Evolutionary conservation across 2,113 vertebrate genomes (phyloP), one percentile per base, ranked within the genome.

Genomic region (Aythya baeri): DNA sequence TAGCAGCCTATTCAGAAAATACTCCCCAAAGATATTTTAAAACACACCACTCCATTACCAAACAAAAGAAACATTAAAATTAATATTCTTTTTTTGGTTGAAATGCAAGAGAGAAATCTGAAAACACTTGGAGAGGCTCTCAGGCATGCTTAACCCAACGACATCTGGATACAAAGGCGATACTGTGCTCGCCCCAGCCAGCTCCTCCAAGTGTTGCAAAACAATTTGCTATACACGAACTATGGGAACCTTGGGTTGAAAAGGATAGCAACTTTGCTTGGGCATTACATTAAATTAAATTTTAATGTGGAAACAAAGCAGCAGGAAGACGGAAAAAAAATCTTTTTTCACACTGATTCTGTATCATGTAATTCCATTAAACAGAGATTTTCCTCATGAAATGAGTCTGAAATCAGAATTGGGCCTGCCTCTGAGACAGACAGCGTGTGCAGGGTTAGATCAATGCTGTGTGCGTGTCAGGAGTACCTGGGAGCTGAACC

Each of bases 171-270:
- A 83, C 44, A 89, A 91, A 2, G 8, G 73, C 58, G 54, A 23
- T 11, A 78, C 81, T 79, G 91, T 86, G 71, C 62, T 71, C 77
- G 94, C 78, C 92, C n/a, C 65, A 50, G 72, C 17, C 72, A 70
- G 67, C 5, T 74, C 52, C 87, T 83, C 79, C 81, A 76, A 70
- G 57, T 80, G 55, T 21, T 75, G 71, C 25, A 71, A 55, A 97
- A 91, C 88, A 83, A 96, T 91, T 11, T 57, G 78, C 96, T 63
- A 49, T 62, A 97, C 91, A 94, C 36, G 46, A 96, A 94, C 81
- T 52, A 90, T 58, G 66, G 85, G 82, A 89, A 94, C 94, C 89
- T 92, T 62, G 11, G 54, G 78, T 1, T 9, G 38, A 81, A 88
- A 96, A 95, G 46, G 86, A 68, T 13, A 91, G 8, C 3, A 78